phyloP scores from a whole-genome alignment of 2,888 invertebrate genomes.

The Enchytraeus crypticus region DNA sequence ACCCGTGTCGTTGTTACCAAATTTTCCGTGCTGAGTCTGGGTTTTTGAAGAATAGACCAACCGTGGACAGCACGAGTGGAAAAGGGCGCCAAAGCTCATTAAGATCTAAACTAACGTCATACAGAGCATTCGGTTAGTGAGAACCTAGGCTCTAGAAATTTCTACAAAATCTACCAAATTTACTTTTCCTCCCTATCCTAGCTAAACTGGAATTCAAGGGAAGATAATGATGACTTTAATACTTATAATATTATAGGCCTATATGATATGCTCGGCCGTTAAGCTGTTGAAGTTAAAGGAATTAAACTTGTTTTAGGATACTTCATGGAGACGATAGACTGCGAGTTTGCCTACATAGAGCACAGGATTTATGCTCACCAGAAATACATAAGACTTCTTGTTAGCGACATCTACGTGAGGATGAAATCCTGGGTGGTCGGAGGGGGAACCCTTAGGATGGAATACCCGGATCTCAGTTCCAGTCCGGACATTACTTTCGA shows the following conservation, averaged over 20 bases:
- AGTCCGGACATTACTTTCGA: constrained; percentile 11
- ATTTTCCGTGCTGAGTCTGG: too few relatives aligned
- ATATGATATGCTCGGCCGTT: neutral
- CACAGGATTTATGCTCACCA: constrained; percentile 32
- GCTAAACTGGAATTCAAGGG: too few relatives aligned
- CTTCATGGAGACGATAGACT: constrained; percentile 28
- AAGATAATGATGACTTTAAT: neutral
- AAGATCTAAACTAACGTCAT: too few relatives aligned
- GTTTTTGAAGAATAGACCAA: too few relatives aligned
- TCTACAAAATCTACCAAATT: too few relatives aligned
- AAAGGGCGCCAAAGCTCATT: too few relatives aligned
- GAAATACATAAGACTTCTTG: constrained; percentile 29
- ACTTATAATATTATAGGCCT: neutral
- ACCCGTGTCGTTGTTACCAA: too few relatives aligned
- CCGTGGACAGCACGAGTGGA: too few relatives aligned
- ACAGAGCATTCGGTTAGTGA: too few relatives aligned
- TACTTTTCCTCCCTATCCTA: too few relatives aligned
- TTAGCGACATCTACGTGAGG: constrained; percentile 26
- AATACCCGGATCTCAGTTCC: neutral
- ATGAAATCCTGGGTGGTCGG: neutral
- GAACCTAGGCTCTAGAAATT: too few relatives aligned
- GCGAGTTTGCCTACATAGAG: constrained; percentile 24
- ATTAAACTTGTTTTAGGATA: constrained; percentile 19
- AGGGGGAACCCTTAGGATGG: constrained; percentile 6
- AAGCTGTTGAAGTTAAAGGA: too few relatives aligned